Evolutionary conservation across 2,113 vertebrate species (phyloP), one percentile per base, ranked within the genome.

Genomic region (Nesoenas mayeri): DNA sequence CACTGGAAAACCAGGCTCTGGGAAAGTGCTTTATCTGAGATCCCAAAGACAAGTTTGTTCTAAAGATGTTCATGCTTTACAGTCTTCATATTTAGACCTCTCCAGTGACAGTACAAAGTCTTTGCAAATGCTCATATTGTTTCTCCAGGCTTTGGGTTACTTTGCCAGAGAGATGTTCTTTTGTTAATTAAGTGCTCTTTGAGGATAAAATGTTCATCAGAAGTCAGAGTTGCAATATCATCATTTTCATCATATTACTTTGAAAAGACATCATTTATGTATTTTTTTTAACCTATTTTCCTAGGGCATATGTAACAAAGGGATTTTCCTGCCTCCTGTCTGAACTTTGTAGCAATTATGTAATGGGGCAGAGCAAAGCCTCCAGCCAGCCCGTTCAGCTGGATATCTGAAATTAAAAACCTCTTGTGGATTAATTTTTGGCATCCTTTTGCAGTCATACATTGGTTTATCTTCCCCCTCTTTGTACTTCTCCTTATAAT

Each of bases 1-100:
- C 73, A 1, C 88, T 81, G 53, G 44, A 85, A 94, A 95, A 81
- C 15, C 6, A 89, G 84, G 32, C 62, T 79, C 70, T 79, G 58
- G 70, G 58, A 94, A 87, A 95, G 73, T 87, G 57, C 78, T 91
- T 96, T 87, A 85, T 95, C 93, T 89, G 57, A 94, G 91, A 91
- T 95, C 62, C 95, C 84, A 85, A 79, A 94, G 93, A 94, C 81
- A 91, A 95, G 89, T 93, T 91, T 91, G 78, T 95, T 95, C 87
- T 81, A 69, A 95, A 93, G 93, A 89, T 54, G 78, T 91, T 95
- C 91, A 16, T 79, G 34, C 73, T 95, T 95, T 82, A 69, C 53
- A 73, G 78, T 54, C 89, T 82, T 61, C 53, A 5, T 87, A 89
- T 79, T 92, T 69, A 89, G 83, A 77, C 81, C 64, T 82, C 70